These are phyloP conservation scores for Leptopilina drosophilae DNA, from an alignment of 2,888 invertebrate genomes.

Conservation along the genomic window DNA sequence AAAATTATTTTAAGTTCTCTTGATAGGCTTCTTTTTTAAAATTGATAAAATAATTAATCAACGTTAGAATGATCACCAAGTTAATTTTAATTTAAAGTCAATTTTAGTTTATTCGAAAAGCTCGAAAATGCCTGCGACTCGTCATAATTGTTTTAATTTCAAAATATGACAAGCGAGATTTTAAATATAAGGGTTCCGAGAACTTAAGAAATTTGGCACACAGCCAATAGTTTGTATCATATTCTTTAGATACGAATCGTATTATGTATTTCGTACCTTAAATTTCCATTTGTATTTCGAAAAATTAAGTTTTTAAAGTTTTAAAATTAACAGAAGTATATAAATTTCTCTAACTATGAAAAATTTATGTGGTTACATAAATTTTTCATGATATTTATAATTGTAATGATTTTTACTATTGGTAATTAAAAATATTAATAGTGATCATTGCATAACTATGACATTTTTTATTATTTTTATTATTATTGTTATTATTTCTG, in stretches of 20 bases:
- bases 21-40: no score
- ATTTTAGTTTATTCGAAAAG: neutral
- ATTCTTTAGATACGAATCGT: neutral
- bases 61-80: no score
- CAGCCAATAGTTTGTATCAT: constrained; percentile 10
- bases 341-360: no score
- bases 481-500: neutral
- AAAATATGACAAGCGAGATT: constrained; percentile 29
- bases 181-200: constrained; percentile 20
- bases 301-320: neutral
- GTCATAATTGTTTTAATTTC: constrained; percentile 26
- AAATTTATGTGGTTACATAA: no score
- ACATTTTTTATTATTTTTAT: neutral
- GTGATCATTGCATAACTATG: neutral
- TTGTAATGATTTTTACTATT: neutral
- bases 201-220: constrained; percentile 5
- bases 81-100: no score
- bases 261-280: neutral
- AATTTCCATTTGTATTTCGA: neutral
- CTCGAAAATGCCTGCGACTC: neutral
- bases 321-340: neutral
- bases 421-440: neutral
- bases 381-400: no score
- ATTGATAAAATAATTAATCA: no score
- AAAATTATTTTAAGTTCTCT: no score